Percentiles rank a stretch among this genome's conserved stretches.
Conservation (phyloP, 2,888 invertebrate species). For the Julus scanicus region DNA sequence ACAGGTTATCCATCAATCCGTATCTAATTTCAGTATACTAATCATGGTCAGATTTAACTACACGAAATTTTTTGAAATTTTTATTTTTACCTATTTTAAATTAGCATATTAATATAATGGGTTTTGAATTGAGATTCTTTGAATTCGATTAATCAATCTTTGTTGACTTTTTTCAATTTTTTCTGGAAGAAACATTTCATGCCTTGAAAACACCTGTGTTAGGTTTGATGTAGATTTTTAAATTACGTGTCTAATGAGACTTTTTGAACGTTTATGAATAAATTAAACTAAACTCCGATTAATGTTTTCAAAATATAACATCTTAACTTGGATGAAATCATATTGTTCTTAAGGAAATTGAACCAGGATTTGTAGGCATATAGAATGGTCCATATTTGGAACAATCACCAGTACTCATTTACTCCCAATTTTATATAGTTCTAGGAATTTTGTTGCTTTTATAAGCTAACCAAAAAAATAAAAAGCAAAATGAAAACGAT, state of each 20-base stretch:
- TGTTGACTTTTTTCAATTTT: neutral
- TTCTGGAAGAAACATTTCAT: neutral
- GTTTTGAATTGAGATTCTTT: neutral
- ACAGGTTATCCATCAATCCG: neutral
- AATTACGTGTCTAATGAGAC: too few relatives aligned
- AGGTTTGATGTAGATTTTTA: too few relatives aligned
- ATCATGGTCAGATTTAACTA: neutral
- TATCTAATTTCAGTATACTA: neutral
- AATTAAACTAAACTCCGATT: too few relatives aligned
- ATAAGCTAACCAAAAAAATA: neutral
- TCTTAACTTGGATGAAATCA: neutral
- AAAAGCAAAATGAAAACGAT: neutral
- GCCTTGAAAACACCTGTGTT: neutral
- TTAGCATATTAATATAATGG: neutral
- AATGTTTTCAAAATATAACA: too few relatives aligned
- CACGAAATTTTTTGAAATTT: neutral
- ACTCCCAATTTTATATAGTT: neutral
- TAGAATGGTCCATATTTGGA: neutral
- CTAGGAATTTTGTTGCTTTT: neutral
- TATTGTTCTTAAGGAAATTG: neutral
- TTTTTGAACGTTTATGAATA: too few relatives aligned
- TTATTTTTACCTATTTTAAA: neutral
- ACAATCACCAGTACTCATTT: slow-evolving; percentile 3
- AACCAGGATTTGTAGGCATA: neutral
- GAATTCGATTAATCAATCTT: neutral